Percentiles rank a stretch among this genome's conserved stretches.
These are phyloP conservation scores for Steinernema feltiae DNA, from an alignment of 1,140 invertebrate species.

Conservation along the genomic window DNA sequence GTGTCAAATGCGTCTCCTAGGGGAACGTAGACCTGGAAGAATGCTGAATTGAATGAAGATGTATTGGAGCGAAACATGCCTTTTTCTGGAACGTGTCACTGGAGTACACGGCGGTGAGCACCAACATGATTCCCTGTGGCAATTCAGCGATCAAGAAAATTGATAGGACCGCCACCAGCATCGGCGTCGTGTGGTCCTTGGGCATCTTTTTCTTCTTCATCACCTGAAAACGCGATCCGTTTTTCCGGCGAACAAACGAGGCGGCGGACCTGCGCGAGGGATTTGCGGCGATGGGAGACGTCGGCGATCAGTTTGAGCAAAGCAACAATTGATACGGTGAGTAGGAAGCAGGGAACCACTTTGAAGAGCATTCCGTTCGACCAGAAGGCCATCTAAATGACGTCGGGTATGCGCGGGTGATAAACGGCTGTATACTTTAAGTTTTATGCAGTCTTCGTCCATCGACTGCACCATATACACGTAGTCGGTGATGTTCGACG, in stretches of 20 bases:
- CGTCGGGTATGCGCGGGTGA: not conserved
- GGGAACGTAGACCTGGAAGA: conserved; percentile 58
- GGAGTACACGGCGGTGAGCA: conserved; percentile 58
- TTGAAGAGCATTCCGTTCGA: conserved; percentile 58
- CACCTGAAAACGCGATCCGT: conserved; percentile 35
- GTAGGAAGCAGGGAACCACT: conserved; percentile 61
- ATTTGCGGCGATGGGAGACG: conserved; percentile 57
- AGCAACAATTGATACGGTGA: conserved; percentile 60
- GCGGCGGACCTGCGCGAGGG: conserved; percentile 46
- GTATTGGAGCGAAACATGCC: no score
- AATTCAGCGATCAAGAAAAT: conserved; percentile 80
- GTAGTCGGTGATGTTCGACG: not conserved
- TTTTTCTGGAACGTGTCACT: conserved; percentile 54
- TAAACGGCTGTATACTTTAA: conserved; percentile 39
- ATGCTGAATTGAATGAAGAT: conserved; percentile 2
- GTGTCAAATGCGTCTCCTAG: conserved; percentile 86
- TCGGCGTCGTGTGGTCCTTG: conserved; percentile 69
- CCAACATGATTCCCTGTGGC: conserved; percentile 65
- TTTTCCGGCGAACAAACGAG: not conserved
- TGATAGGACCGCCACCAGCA: conserved; percentile 78
- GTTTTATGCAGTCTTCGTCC: conserved; percentile 53
- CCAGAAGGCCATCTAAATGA: conserved; percentile 52
- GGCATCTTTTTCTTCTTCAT: conserved; percentile 57
- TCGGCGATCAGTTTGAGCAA: conserved; percentile 60
- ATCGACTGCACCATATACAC: conserved; percentile 46